Evolutionary conservation across 2,113 vertebrate species (phyloP).

Genomic region (Tor tambroides): DNA sequence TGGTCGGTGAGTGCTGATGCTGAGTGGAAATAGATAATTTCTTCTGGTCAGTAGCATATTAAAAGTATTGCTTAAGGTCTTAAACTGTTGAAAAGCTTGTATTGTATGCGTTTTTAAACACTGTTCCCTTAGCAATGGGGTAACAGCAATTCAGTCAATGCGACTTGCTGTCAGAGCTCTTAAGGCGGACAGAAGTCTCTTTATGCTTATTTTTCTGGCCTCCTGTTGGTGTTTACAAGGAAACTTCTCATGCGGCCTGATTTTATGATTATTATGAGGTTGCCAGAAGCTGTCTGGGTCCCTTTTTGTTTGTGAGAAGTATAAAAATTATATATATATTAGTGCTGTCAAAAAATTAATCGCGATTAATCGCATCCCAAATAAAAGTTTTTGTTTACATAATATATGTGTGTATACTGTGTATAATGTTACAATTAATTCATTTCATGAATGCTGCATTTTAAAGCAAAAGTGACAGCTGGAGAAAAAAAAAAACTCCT

Average conservation of each 20-base stretch:
- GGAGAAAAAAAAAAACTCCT: too few species aligned
- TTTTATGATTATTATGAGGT: neutral
- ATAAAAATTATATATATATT: too few species aligned
- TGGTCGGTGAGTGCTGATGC: conserved; percentile 3
- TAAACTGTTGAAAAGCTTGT: conserved; percentile 8
- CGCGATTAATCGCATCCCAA: too few species aligned
- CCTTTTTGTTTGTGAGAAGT: neutral
- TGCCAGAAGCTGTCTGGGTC: neutral
- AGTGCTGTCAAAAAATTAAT: too few species aligned
- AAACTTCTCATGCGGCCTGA: neutral
- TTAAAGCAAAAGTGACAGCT: neutral
- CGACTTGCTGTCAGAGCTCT: neutral
- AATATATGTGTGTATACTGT: too few species aligned
- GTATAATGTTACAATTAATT: too few species aligned
- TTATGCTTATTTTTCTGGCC: conserved; percentile 17
- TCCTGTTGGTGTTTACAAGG: neutral
- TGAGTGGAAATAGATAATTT: neutral
- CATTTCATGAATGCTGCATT: neutral
- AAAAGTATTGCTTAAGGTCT: neutral
- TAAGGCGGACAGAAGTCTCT: conserved; percentile 14
- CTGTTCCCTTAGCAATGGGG: neutral
- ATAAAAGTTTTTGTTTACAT: too few species aligned
- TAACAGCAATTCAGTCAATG: conserved; percentile 21
- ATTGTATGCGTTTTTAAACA: neutral
- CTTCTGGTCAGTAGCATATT: neutral